These are phyloP conservation scores for Melanophora roralis DNA, from an alignment of 2,888 invertebrate genomes.

Conservation along the genomic window DNA sequence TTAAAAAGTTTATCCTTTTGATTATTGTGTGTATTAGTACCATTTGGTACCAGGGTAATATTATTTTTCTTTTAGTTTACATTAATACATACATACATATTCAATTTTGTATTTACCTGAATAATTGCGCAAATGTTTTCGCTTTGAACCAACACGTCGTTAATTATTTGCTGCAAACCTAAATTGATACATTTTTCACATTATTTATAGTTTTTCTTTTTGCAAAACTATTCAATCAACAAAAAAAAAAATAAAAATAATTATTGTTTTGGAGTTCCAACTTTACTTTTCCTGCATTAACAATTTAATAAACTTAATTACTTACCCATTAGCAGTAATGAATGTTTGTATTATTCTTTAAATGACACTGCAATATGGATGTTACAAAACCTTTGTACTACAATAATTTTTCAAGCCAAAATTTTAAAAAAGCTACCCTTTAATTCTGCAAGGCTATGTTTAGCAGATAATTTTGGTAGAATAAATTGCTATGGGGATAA, in stretches of 20 bases:
- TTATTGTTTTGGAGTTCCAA: conserved; percentile 43
- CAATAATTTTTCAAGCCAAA: no score
- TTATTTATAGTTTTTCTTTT: conserved; percentile 8
- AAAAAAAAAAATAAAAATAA: background rate
- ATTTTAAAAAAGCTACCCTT: no score
- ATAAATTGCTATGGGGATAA: no score
- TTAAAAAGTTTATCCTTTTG: conserved; percentile 25
- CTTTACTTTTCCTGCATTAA: background rate
- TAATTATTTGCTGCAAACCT: conserved; percentile 41
- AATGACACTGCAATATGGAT: conserved; percentile 30
- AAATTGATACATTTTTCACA: background rate
- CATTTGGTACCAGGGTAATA: conserved; percentile 57
- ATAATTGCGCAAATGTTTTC: conserved; percentile 63
- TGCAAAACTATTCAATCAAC: background rate
- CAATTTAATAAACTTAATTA: conserved; percentile 9
- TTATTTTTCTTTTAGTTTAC: conserved; percentile 12
- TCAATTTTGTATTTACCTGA: conserved; percentile 46
- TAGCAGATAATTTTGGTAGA: no score
- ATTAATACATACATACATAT: background rate
- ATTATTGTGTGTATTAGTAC: conserved; percentile 43
- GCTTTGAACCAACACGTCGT: conserved; percentile 58
- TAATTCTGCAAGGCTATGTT: no score
- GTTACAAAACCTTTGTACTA: no score
- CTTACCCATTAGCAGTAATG: conserved; percentile 41
- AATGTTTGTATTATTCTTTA: conserved; percentile 27